A percentile compares a stretch with the other conserved stretches of the same genome.
Conservation (phyloP, 2,888 invertebrate genomes). For the Drosophila diplacantha region DNA sequence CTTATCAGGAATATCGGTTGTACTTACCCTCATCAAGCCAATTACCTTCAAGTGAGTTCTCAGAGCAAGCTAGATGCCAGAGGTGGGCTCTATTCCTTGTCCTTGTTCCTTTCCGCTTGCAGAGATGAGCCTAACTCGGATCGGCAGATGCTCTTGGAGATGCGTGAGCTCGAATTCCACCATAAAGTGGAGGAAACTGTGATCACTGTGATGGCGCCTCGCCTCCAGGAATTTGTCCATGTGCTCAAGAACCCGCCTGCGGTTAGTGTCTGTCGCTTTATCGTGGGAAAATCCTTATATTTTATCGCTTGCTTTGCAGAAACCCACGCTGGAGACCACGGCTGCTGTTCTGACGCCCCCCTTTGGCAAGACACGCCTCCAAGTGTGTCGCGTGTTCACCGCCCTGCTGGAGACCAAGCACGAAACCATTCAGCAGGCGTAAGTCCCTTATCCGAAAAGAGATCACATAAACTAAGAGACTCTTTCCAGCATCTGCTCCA, state of each 20-base stretch:
- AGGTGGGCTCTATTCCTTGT: not conserved
- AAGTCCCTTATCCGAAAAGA: slow-evolving; percentile 60
- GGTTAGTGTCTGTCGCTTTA: slow-evolving; percentile 77
- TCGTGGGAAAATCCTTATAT: not conserved
- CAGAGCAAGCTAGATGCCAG: not conserved
- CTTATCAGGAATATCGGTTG: slow-evolving; percentile 87
- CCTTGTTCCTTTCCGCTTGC: not conserved
- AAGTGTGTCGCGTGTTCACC: slow-evolving; percentile 88
- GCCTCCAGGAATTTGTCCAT: slow-evolving; percentile 84
- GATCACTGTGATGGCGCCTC: slow-evolving; percentile 82
- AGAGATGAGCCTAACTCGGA: slow-evolving; percentile 77
- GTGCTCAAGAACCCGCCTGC: slow-evolving; percentile 84
- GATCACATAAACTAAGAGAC: not conserved
- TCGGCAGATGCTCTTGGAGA: slow-evolving; percentile 69
- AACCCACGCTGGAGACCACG: slow-evolving; percentile 83
- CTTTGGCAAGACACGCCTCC: slow-evolving; percentile 87
- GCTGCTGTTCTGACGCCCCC: slow-evolving; percentile 85
- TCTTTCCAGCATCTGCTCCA: slow-evolving; percentile 73
- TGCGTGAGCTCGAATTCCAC: slow-evolving; percentile 80
- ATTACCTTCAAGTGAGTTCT: slow-evolving; percentile 72
- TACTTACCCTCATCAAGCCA: slow-evolving; percentile 83
- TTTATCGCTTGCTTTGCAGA: slow-evolving; percentile 72
- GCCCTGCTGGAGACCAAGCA: slow-evolving; percentile 86
- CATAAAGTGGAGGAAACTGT: slow-evolving; percentile 82
- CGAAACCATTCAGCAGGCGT: slow-evolving; percentile 84